Evolutionary conservation across 2,113 vertebrate species (phyloP).

Genomic region (Bubo scandiacus): DNA sequence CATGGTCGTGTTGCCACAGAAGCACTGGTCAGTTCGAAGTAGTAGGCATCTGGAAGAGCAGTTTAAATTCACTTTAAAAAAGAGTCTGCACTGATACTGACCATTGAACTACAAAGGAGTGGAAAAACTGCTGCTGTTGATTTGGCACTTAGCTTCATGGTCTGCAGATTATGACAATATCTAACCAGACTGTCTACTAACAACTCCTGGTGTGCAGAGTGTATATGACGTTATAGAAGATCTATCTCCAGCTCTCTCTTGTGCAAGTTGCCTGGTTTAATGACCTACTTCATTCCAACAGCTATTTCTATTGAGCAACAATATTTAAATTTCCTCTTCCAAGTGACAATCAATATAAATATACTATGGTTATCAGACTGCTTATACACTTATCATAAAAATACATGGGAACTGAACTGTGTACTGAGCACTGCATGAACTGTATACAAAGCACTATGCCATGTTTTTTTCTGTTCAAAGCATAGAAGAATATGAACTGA

Average conservation of each 20-base stretch:
- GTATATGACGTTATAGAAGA: not conserved
- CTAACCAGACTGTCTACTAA: not conserved
- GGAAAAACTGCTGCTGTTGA: not conserved
- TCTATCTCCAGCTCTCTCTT: not conserved
- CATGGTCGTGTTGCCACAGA: fast-evolving
- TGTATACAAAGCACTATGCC: not conserved
- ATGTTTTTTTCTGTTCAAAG: not conserved
- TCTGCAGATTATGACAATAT: not conserved
- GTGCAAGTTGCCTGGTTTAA: not conserved
- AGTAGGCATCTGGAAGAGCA: not conserved
- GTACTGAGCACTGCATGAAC: not conserved
- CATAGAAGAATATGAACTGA: not conserved
- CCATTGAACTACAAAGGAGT: not conserved
- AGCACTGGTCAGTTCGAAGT: not conserved
- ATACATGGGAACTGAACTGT: not conserved
- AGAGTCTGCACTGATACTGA: not conserved
- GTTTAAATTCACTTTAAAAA: not conserved
- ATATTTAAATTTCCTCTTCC: not conserved
- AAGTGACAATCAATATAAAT: not conserved
- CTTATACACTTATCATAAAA: not conserved
- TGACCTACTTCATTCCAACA: not conserved
- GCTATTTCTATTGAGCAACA: not conserved
- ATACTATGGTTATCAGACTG: not conserved
- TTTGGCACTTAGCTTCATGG: not conserved
- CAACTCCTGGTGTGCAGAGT: not conserved